Base-by-base conservation (phyloP, 1,140 invertebrate genomes). In the Drosophila punjabiensis region DNA sequence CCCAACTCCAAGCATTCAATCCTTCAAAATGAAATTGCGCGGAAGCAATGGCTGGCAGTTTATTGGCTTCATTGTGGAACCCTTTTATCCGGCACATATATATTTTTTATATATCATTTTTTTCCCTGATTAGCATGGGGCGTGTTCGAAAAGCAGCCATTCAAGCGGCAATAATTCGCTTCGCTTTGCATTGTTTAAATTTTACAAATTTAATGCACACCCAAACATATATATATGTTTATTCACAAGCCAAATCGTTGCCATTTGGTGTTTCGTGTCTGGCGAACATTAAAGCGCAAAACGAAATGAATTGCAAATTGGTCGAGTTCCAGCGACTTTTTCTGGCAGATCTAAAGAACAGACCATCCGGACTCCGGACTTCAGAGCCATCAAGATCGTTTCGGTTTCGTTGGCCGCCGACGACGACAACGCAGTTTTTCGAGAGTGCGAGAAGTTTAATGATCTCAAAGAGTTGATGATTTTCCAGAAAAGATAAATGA, bases 11-110 rank as follows among this genome's bases (percentile, higher is more conserved):
- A 13, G 43, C 47, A 41, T 61, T 59, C 28, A 41, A 66, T 59
- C 28, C 77, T 66, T 80, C 69, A 67, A 84, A 86, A 86, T 82
- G 82, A 86, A 86, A 86, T 86, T 86, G 82, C 82, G 82, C 82
- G 82, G 82, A 86, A 86, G 82, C 82, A 86, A 77, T 86, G 81
- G 83, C 75, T 68, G 82, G 66, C 82, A 82, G 82, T 87, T 86
- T 87, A 86, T 86, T 86, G 82, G 82, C 82, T 86, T 86, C 83
- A 79, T 87, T 87, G 79, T 79, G 70, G 70, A 76, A 86, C 81
- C 82, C 82, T 84, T 81, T 84, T 69, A 52, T 52, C 68, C 55
- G 37, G 30, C 45, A 30, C 39, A 62, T 61, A 74, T 74, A 74
- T 24, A 24, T 24, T 2, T 2, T 75, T 74, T 74, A 62, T 73